A percentile compares a stretch with the other conserved stretches of the same genome.
These are phyloP conservation scores for Nezara viridula DNA, from an alignment of 2,888 invertebrate species.

Conservation along the genomic window DNA sequence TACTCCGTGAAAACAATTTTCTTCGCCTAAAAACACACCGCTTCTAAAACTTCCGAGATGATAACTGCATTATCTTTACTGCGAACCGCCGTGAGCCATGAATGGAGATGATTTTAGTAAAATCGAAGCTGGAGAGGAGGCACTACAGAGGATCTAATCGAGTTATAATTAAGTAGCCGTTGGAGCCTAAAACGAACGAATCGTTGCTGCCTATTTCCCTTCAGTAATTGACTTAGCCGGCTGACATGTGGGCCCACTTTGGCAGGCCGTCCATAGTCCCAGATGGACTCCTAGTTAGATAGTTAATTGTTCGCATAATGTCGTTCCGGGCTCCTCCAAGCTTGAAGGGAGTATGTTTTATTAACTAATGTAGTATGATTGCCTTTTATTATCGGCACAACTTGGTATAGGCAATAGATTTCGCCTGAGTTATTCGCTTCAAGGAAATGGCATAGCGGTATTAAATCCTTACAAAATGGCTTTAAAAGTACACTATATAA, in stretches of 20 bases:
- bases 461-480: neutral
- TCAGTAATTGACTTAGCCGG: slow-evolving; percentile 16
- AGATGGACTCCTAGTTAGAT: slow-evolving; percentile 30
- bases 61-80: neutral
- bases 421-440: neutral
- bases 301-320: slow-evolving; percentile 44
- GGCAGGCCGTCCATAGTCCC: neutral
- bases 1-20: neutral
- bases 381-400: neutral
- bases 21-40: neutral
- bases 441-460: neutral
- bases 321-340: neutral
- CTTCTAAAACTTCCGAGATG: neutral
- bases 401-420: neutral
- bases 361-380: neutral
- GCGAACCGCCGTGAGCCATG: slow-evolving; percentile 10
- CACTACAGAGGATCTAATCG: slow-evolving; percentile 39
- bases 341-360: neutral
- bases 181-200: slow-evolving; percentile 49
- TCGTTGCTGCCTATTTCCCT: slow-evolving; percentile 34
- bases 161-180: slow-evolving; percentile 51
- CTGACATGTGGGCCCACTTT: slow-evolving; percentile 42
- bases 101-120: slow-evolving; percentile 43
- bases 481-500: neutral
- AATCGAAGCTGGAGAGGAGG: neutral